Base-by-base conservation (phyloP, 2,888 invertebrate genomes). In the Drosophila lacicola region DNA sequence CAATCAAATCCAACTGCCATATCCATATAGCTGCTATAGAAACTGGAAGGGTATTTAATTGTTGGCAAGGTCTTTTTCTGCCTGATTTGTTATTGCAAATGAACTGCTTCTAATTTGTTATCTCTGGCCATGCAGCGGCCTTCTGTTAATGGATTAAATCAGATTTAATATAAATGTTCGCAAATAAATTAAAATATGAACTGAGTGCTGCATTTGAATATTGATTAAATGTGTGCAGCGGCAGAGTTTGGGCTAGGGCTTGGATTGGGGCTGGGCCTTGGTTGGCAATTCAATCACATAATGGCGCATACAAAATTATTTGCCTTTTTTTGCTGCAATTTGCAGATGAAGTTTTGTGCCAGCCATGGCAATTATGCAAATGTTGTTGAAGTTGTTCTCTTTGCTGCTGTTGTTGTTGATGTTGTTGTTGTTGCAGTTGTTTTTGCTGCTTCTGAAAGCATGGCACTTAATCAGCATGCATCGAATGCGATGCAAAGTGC, bases 391-490 rank as follows among this genome's bases (percentile, higher is more conserved):
- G 46, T 17, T 25, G 46, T 37, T 56, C 46, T n/a, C 47, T 41
- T n/a, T 33, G 36, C 29, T 53, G 42, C 47, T 49, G 25, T 19
- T 55, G 46, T 34, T 69, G 65, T 4, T 49, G 5, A 9, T 44
- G 49, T 55, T 68, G 50, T 39, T 53, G 47, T 42, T 47, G 57
- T 51, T 65, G 47, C 53, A 56, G 51, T 51, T 57, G 50, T 34
- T 51, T 37, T 14, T 45, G 50, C 63, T 74, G 67, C 60, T 14
- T 8, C 65, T 81, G 87, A 73, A 74, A 71, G 84, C 73, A 70
- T 67, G 65, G 55, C 79, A 75, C 73, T 84, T 74, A 87, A 89
- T 89, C 82, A 87, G 71, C 55, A 73, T 79, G 87, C 87, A 83
- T 64, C 71, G 77, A 74, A 78, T 58, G 60, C 64, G 61, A 66